Evolutionary conservation across 1,140 invertebrate genomes (phyloP).

Genomic region (Pantala flavescens): DNA sequence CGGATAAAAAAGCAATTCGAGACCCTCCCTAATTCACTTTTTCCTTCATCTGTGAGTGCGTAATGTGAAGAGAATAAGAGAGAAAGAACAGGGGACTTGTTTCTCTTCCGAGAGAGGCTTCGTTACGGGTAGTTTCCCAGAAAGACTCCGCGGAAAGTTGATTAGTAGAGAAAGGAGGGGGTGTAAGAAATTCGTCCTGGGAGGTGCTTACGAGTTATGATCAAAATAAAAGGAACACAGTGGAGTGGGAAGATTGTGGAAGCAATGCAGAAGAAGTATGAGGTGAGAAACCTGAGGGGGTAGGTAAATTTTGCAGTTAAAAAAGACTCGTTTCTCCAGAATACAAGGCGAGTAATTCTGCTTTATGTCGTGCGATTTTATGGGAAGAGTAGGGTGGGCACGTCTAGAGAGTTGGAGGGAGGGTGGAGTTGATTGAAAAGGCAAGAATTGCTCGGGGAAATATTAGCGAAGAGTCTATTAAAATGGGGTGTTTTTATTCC

Average conservation of each 20-base stretch:
- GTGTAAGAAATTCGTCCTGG: not conserved
- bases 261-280: not conserved
- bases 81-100: not conserved
- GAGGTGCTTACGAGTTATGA: not conserved
- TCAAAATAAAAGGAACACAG: too few relatives aligned
- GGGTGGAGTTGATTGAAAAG: not conserved
- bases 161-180: not conserved
- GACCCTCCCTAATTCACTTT: too few relatives aligned
- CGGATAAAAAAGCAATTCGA: too few relatives aligned
- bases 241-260: not conserved
- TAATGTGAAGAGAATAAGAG: not conserved
- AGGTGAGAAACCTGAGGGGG: not conserved
- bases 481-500: not conserved
- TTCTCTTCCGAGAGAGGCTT: not conserved
- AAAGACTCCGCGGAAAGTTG: not conserved
- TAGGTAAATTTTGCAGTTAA: not conserved
- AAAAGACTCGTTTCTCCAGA: not conserved
- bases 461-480: conserved; percentile 6
- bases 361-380: not conserved
- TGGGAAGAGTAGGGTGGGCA: not conserved
- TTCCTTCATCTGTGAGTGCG: too few relatives aligned
- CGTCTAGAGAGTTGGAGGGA: not conserved
- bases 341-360: not conserved
- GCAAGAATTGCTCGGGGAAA: not conserved
- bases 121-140: not conserved